Percentiles rank a stretch among this genome's conserved stretches.
Conservation (phyloP, 2,113 vertebrate species). For the Chloroceryle aenea region DNA sequence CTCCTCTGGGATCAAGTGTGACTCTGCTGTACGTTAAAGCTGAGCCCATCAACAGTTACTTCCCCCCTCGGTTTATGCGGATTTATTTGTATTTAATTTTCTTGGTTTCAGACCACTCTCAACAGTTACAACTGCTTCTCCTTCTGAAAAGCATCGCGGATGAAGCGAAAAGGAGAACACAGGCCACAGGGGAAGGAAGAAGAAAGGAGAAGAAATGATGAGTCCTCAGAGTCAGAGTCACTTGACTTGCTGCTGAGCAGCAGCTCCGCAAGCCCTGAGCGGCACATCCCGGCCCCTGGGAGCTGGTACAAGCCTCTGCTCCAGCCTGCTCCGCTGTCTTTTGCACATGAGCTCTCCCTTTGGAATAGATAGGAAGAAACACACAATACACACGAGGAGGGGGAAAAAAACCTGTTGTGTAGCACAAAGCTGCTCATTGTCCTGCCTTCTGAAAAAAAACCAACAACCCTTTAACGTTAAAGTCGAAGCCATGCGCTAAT, state of each 20-base stretch:
- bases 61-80: not conserved
- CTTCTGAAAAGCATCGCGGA: not conserved
- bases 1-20: slow-evolving; percentile 65
- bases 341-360: slow-evolving; percentile 21
- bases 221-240: slow-evolving; percentile 32
- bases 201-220: slow-evolving; percentile 55
- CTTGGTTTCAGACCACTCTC: not conserved
- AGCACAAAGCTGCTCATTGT: slow-evolving; percentile 48
- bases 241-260: not conserved
- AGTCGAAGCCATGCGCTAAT: slow-evolving; percentile 31
- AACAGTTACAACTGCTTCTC: not conserved
- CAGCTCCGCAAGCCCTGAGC: not conserved
- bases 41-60: not conserved
- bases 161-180: slow-evolving; percentile 43
- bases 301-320: not conserved
- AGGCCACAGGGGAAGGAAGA: slow-evolving; percentile 18
- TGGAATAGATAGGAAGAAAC: slow-evolving; percentile 65
- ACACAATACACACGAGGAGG: slow-evolving; percentile 20
- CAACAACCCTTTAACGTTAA: not conserved
- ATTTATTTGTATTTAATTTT: not conserved
- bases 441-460: not conserved
- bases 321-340: not conserved
- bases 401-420: not conserved
- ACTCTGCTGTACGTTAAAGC: not conserved
- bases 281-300: not conserved